Evolutionary conservation across 1,140 invertebrate species (phyloP), one percentile per base, ranked within the genome.

Genomic region (Tetramorium parvispinum): DNA sequence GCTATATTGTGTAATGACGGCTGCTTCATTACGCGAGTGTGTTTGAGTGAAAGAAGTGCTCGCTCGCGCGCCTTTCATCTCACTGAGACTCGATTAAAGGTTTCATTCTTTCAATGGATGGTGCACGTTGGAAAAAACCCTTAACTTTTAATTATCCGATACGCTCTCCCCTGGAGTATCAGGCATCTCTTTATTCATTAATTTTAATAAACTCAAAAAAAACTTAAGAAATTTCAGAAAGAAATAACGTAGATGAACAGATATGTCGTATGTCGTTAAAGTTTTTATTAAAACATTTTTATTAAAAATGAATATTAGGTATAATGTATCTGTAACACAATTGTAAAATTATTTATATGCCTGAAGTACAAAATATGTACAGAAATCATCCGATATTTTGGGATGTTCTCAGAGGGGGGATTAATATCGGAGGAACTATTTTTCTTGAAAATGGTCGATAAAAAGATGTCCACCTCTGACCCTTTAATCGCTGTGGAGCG

Each of bases 21-120:
- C 13, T 40, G 77, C 63, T 81, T 81, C 77, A 81, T 81, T 81
- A 81, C 63, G 77, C 32, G 63, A 81, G 32, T 37, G 77, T 68
- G 46, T 81, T 68, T 46, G 43, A 68, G 27, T 32, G 63, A 55
- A 55, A 81, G 77, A 70, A 81, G 32, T 55, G 46, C n/a, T 27
- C 24, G 46, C n/a, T 27, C 24, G 77, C 13, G 59, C 16, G 46
- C 55, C 77, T 81, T 70, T 81, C 63, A 55, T 77, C 37, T 59
- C 37, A 16, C 13, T 4, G 2, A 68, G 46, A 40, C 63, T 81
- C 65, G 77, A 70, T 70, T 81, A 81, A 68, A 81, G 32, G 32
- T 70, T 68, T 68, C 21, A 70, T 68, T 70, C 46, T 81, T 37
- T 81, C n/a, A 18, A 70, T 43, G n/a, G n/a, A 51, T 6, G 40